phyloP scores from a whole-genome alignment of 2,113 vertebrate species.

The Platysternon megacephalum region DNA sequence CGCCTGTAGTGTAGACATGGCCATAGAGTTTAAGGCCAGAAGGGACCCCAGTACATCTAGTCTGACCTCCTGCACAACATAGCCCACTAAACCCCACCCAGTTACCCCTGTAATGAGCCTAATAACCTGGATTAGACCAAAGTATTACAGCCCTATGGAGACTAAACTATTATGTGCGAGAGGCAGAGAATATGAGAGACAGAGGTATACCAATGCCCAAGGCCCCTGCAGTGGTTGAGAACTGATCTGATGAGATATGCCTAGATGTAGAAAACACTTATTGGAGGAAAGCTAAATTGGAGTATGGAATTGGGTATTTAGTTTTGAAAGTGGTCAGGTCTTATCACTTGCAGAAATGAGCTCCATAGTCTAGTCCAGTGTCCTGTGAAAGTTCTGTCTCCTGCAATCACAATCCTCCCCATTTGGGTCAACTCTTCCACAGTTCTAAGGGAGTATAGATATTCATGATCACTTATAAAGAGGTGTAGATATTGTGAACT shows the following conservation, averaged over 20 bases:
- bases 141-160: background rate
- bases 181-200: background rate
- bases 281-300: background rate
- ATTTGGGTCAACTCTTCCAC: background rate
- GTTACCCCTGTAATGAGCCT: background rate
- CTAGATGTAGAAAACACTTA: background rate
- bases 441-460: background rate
- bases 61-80: background rate
- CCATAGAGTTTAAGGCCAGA: background rate
- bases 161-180: background rate
- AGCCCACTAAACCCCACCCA: background rate
- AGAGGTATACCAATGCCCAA: background rate
- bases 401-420: background rate
- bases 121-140: background rate
- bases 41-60: background rate
- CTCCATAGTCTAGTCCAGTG: background rate
- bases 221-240: background rate
- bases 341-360: background rate
- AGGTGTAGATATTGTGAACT: background rate
- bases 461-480: background rate
- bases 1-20: background rate
- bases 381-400: background rate
- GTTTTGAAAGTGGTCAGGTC: background rate
- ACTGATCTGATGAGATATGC: background rate
- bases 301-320: background rate